Base-by-base conservation (phyloP, 35 echinoderm and acorn worm genomes). In the Heliocidaris tuberculata region DNA sequence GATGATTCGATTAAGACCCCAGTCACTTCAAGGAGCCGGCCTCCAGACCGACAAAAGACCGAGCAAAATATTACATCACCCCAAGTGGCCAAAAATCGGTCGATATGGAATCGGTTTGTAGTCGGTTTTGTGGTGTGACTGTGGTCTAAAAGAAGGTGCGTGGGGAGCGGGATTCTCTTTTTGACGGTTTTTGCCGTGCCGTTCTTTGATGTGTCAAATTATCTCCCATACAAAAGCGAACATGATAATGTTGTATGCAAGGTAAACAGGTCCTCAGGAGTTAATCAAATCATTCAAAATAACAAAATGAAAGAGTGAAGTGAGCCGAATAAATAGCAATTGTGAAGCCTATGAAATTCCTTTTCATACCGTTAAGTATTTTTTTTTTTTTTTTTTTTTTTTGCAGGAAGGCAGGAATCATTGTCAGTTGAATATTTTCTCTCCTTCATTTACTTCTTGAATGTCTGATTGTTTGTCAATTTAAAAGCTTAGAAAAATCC, bases 281-380 rank as follows among this genome's bases (percentile, higher is more conserved):
- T 78, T 7, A 78, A 78, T 19, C 65, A 7, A 21, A 78, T n/a
- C 65, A 78, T n/a, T 78, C 7, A 19, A 2, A n/a, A 24, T 78
- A 8, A 27, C 65, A n/a, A 78, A 19, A 27, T 19, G 5, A 78
- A 78, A 78, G 8, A 78, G 65, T 78, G 65, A 78, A n/a, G 65
- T 78, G 65, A 78, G 19, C 65, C 65, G 65, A 78, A 78, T 78
- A n/a, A 78, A 78, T 78, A n/a, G 65, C 65, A n/a, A 78, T 78
- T 78, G 65, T 19, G 65, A 78, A 78, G 65, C 65, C 65, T 27
- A 27, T 78, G 4, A 78, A 78, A 19, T 78, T 78, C 3, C 65
- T 78, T 78, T 78, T 19, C 19, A 6, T n/a, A n/a, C 65, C 65
- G 19, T 8, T 42, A 42, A 42, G 3, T 42, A 42, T 42, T 0